Base-by-base conservation (phyloP, 2,113 vertebrate species). In the Vombatus ursinus region DNA sequence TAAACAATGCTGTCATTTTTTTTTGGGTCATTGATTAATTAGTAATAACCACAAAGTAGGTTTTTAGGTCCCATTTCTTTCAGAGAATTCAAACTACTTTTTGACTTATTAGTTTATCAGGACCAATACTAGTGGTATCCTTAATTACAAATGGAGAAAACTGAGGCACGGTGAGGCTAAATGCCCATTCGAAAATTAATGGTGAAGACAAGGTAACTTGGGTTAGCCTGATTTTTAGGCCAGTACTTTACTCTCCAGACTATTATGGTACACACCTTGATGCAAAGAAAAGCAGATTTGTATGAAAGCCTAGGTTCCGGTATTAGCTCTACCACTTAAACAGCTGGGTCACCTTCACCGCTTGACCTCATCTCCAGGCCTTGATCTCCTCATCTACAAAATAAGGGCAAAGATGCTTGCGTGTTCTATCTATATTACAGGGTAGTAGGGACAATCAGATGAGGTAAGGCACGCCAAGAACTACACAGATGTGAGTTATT, bases 101-200 rank as follows among this genome's bases (percentile, higher is more conserved):
- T 97, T 31, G n/a, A 12, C 22, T 96, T 90, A 77, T 49, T 48
- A 92, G 92, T 96, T 97, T 1, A 57, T 68, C 52, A 52, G 94
- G 11, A 24, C 53, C n/a, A 44, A 84, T 23, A 84, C 16, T 44
- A 93, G 48, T 84, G 57, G 53, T 68, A 92, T 48, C 68, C 90
- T 95, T 31, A 90, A 51, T 97, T 10, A 47, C 50, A 89, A 31
- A 92, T 89, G 47, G 8, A 31, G 94, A 95, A 95, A 91, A 53
- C 92, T 93, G 93, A 96, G 93, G 25, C 53, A 95, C 7, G 44
- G 49, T 50, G 96, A 89, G 53, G 50, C 25, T 92, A 90, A 24
- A 14, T 37, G 11, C 92, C 8, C 92, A 19, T 92, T 50, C 37
- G 49, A 90, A 96, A 19, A 91, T 92, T 92, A 92, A 90, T 37